Evolutionary conservation across 2,888 invertebrate genomes (phyloP).

Genomic region (Rhamnusium bicolor): DNA sequence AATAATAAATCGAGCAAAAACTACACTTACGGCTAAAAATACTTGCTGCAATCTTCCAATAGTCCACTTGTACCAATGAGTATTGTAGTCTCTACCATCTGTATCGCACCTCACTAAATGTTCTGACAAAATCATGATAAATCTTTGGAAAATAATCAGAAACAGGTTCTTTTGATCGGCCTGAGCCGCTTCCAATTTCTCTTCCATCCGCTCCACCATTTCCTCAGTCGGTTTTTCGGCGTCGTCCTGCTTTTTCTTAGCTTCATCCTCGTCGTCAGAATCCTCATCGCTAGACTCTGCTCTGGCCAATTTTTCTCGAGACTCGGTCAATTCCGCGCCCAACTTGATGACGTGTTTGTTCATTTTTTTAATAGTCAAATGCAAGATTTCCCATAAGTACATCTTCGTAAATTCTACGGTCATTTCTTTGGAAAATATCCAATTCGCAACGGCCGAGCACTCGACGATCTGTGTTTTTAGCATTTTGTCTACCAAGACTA

Average conservation of each 20-base stretch:
- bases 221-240: slow-evolving; percentile 82
- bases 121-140: slow-evolving; percentile 98
- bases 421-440: slow-evolving; percentile 98
- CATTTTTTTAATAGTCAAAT: slow-evolving; percentile 96
- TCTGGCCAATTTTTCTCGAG: slow-evolving; percentile 88
- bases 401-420: slow-evolving; percentile 91
- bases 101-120: slow-evolving; percentile 95
- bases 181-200: slow-evolving; percentile 93
- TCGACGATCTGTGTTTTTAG: slow-evolving; percentile 97
- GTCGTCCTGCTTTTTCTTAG: slow-evolving; percentile 67
- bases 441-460: slow-evolving; percentile 96
- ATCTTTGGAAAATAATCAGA: slow-evolving; percentile 97
- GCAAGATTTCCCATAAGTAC: slow-evolving; percentile 97
- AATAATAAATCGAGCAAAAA: not conserved
- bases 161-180: slow-evolving; percentile 97
- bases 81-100: slow-evolving; percentile 93
- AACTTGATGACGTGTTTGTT: slow-evolving; percentile 94
- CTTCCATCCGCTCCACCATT: slow-evolving; percentile 96
- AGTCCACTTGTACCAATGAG: slow-evolving; percentile 97
- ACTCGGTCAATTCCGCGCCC: slow-evolving; percentile 85
- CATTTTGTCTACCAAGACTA: slow-evolving; percentile 96
- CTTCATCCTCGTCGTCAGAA: slow-evolving; percentile 75
- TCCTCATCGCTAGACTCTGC: slow-evolving; percentile 89
- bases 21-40: slow-evolving; percentile 85
- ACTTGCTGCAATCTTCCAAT: slow-evolving; percentile 95